These are phyloP conservation scores for Crypturellus undulatus DNA, from an alignment of 2,113 vertebrate species.

Conservation along the genomic window DNA sequence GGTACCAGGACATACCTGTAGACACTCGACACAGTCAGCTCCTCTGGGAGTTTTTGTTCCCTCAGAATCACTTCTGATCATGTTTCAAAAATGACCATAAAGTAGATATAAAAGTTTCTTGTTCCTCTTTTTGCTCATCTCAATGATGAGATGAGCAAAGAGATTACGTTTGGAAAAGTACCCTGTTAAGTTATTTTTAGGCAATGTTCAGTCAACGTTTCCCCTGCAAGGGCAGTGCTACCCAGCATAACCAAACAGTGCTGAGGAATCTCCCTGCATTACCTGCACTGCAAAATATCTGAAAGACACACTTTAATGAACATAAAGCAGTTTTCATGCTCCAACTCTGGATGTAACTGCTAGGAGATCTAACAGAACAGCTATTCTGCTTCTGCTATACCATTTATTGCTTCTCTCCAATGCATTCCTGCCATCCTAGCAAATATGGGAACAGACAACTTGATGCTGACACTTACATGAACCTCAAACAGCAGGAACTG, in stretches of 20 bases:
- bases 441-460: background rate
- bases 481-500: background rate
- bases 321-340: background rate
- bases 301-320: background rate
- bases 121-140: background rate
- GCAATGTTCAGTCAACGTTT: background rate
- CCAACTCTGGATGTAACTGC: background rate
- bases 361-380: background rate
- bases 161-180: background rate
- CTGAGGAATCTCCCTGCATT: background rate
- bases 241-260: background rate
- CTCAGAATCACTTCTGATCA: too few species aligned
- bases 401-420: background rate
- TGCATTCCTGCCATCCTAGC: background rate
- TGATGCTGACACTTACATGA: background rate
- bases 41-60: background rate
- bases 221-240: background rate
- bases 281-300: background rate
- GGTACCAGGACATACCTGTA: background rate
- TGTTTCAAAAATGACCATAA: background rate
- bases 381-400: background rate
- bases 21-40: background rate
- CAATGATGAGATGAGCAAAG: background rate
- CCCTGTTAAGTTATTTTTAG: background rate
- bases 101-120: background rate